Evolutionary conservation across 1,140 invertebrate genomes (phyloP), one percentile per base, ranked within the genome.

Genomic region (Drepana arcuata): DNA sequence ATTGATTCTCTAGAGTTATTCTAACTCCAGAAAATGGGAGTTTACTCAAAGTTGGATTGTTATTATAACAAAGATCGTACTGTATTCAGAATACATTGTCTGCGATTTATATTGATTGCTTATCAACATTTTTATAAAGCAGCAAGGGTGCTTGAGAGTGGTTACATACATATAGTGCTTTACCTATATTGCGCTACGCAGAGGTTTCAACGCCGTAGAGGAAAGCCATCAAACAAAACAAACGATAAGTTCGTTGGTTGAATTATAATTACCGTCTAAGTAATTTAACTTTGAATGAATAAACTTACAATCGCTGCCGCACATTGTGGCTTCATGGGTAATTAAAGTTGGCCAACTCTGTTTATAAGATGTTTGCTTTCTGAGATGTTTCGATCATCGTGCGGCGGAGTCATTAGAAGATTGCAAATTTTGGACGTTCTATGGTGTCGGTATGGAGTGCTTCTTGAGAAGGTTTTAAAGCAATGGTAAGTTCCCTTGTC

Each of bases 401-500:
- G n/a, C 2, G 24, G 10, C 6, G 33, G 32, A 34, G 25, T 33
- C 30, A 18, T 41, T 36, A 18, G 33, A 48, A 48, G 45, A 48
- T 48, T 24, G 32, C 43, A 18, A 38, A 28, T 24, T 18, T 36
- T 34, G 12, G 24, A 26, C 32, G 28, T 34, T 36, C 32, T 10
- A 29, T 16, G 35, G 14, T 18, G 21, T 35, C 40, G 10, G 16
- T 24, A 34, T 37, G 33, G 37, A 40, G 36, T 33, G 14, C n/a
- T 24, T 40, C 35, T 41, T 34, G 26, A 24, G 14, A 36, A 47
- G 42, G 31, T 44, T 32, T 42, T 45, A 41, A 41, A 28, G 28
- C 35, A 48, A 48, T 48, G 63, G 63, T 66, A 63, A 66, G 63
- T 66, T 55, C 28, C 16, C 29, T n/a, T 52, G 41, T 45, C 30